These are phyloP conservation scores for Monochamus saltuarius DNA, from an alignment of 1,140 invertebrate species.

Conservation along the genomic window DNA sequence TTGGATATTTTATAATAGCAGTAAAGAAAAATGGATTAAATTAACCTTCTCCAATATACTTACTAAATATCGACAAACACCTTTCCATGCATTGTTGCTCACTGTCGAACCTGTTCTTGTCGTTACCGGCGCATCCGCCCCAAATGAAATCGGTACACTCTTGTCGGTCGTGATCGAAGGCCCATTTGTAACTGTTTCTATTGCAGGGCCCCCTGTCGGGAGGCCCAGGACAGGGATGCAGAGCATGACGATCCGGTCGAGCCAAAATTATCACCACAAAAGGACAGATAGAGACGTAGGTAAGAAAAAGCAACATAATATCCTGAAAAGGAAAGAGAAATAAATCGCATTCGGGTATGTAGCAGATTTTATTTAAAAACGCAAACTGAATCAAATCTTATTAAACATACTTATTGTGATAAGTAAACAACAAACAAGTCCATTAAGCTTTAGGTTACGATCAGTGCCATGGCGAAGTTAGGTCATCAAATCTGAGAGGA, in stretches of 20 bases:
- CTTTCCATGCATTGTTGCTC: constrained; percentile 69
- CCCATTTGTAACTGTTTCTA: constrained; percentile 68
- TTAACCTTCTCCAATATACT: too few relatives aligned
- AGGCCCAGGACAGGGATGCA: constrained; percentile 41
- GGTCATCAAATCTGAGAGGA: too few relatives aligned
- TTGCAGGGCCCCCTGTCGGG: constrained; percentile 67
- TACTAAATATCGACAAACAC: constrained; percentile 51
- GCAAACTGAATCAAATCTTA: too few relatives aligned
- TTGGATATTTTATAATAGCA: too few relatives aligned
- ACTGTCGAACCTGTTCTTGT: constrained; percentile 73
- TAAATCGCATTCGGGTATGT: too few relatives aligned
- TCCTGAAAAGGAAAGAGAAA: not conserved
- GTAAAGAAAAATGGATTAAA: too few relatives aligned
- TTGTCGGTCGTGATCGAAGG: constrained; percentile 65
- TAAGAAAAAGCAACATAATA: constrained; percentile 24
- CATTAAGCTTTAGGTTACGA: too few relatives aligned
- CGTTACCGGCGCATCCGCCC: constrained; percentile 76
- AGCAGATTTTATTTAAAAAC: too few relatives aligned
- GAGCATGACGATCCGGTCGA: constrained; percentile 23
- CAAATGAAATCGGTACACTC: constrained; percentile 73
- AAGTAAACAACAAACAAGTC: too few relatives aligned
- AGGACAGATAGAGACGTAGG: constrained; percentile 12
- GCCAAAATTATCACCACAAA: constrained; percentile 23
- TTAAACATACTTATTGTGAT: too few relatives aligned
- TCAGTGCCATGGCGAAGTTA: too few relatives aligned